Percentiles rank a stretch among this genome's conserved stretches.
These are phyloP conservation scores for Bicyclus anynana DNA, from an alignment of 1,140 invertebrate species.

Conservation along the genomic window DNA sequence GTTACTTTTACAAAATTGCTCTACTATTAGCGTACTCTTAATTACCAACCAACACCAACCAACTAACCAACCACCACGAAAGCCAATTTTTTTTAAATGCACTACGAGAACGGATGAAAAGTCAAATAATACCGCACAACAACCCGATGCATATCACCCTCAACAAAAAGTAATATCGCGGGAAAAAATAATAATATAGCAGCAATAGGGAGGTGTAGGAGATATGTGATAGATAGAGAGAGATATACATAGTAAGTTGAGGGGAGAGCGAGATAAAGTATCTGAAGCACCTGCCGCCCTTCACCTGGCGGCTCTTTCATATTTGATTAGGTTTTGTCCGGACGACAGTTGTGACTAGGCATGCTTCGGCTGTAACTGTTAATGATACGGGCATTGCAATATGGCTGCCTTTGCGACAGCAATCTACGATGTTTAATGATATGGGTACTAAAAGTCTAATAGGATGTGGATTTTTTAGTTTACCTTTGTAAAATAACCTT, in stretches of 20 bases:
- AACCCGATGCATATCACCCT: constrained; percentile 55
- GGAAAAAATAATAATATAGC: constrained; percentile 51
- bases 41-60: too few relatives aligned
- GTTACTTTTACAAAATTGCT: too few relatives aligned
- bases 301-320: constrained; percentile 66
- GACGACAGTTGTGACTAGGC: constrained; percentile 59
- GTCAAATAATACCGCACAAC: constrained; percentile 56
- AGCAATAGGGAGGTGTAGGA: constrained; percentile 36
- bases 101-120: constrained; percentile 52
- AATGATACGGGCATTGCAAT: constrained; percentile 10
- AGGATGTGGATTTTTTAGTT: too few relatives aligned
- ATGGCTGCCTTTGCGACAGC: background rate
- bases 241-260: too few relatives aligned
- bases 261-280: constrained; percentile 45
- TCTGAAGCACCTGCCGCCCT: constrained; percentile 60
- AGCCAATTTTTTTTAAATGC: constrained; percentile 58
- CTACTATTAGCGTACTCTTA: too few relatives aligned
- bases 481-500: too few relatives aligned
- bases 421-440: background rate
- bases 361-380: constrained; percentile 26
- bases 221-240: constrained; percentile 10
- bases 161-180: constrained; percentile 53
- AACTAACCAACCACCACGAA: constrained; percentile 46
- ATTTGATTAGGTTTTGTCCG: constrained; percentile 68
- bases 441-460: too few relatives aligned